Conservation (phyloP, 1,140 invertebrate species). For the Heliconius hewitsoni region DNA sequence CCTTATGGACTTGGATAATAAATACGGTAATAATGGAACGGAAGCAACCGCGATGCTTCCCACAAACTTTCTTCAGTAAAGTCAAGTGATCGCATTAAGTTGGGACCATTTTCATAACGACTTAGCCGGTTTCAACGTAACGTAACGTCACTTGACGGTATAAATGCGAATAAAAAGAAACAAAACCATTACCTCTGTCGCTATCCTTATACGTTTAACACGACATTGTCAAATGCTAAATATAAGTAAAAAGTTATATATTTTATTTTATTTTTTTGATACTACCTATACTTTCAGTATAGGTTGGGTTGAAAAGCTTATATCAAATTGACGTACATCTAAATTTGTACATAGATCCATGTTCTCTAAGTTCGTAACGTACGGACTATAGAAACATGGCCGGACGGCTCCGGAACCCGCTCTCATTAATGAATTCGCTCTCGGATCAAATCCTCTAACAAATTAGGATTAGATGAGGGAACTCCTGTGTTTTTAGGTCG, state of each 20-base stretch:
- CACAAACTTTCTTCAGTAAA: conserved; percentile 24
- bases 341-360: conserved; percentile 26
- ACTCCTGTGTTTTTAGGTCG: conserved; percentile 57
- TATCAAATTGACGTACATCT: conserved; percentile 7
- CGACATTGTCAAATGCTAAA: not conserved
- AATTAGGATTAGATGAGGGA: conserved; percentile 68
- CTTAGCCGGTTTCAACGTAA: conserved; percentile 20
- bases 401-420: conserved; percentile 38
- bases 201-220: no score
- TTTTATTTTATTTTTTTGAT: not conserved
- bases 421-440: conserved; percentile 57
- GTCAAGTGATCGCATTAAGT: conserved; percentile 25
- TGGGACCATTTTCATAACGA: conserved; percentile 34
- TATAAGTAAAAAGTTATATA: no score
- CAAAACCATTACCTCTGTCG: not conserved
- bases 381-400: not conserved
- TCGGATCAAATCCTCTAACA: conserved; percentile 60
- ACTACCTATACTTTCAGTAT: not conserved
- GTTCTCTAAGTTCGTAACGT: conserved; percentile 28
- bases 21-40: conserved; percentile 20
- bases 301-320: not conserved
- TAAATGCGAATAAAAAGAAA: not conserved
- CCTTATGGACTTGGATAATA: conserved; percentile 14
- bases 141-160: not conserved
- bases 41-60: conserved; percentile 19